Evolutionary conservation across 2,113 vertebrate species (phyloP).

Genomic region (Cyphomyrus discorhynchus): DNA sequence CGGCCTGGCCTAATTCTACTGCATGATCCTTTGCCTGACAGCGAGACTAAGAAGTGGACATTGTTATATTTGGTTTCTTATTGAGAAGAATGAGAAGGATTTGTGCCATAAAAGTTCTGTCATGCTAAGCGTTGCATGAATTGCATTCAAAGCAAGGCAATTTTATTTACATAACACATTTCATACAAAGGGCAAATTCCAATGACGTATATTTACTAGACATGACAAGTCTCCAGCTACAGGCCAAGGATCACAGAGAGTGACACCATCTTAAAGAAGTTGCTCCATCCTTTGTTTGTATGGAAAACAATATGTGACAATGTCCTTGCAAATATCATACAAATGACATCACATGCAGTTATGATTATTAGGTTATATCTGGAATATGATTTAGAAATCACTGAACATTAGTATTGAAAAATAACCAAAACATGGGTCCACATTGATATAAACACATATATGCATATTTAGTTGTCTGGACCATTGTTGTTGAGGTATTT

Average conservation of each 20-base stretch:
- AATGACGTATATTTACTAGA: background rate
- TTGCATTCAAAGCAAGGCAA: background rate
- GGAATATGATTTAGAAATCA: too few relatives aligned
- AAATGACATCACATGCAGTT: too few relatives aligned
- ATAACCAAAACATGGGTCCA: too few relatives aligned
- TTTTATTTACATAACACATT: background rate
- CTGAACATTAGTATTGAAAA: too few relatives aligned
- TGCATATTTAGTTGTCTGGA: too few relatives aligned
- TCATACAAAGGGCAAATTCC: background rate
- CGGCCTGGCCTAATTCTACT: background rate
- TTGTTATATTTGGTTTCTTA: background rate
- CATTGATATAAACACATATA: too few relatives aligned
- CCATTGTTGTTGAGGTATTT: too few relatives aligned
- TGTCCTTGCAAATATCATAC: too few relatives aligned
- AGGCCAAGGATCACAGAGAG: background rate
- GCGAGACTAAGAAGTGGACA: background rate
- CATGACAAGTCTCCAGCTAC: background rate
- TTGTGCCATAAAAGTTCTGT: background rate
- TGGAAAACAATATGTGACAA: too few relatives aligned
- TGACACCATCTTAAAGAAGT: background rate
- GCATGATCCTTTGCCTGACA: background rate
- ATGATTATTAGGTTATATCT: too few relatives aligned
- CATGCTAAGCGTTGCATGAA: background rate
- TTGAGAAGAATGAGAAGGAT: background rate
- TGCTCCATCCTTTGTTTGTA: too few relatives aligned